Evolutionary conservation across 2,888 invertebrate species (phyloP).

Genomic region (Apotomis turbidana): DNA sequence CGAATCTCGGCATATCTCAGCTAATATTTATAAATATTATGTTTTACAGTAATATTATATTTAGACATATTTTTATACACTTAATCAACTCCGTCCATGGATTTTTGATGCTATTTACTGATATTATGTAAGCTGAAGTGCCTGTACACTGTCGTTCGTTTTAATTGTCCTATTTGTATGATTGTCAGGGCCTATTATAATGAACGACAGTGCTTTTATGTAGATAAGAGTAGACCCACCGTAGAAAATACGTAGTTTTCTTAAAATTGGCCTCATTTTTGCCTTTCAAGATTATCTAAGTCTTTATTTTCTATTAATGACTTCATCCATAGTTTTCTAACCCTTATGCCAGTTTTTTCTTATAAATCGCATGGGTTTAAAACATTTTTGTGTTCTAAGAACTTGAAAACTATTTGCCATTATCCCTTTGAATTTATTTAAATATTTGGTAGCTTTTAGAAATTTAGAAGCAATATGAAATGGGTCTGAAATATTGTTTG

Average conservation of each 20-base stretch:
- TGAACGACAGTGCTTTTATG: slow-evolving; percentile 12
- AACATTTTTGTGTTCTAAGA: too few species aligned
- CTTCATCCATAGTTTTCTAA: too few species aligned
- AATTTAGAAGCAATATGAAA: not conserved
- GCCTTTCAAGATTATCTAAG: not conserved
- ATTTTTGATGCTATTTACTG: slow-evolving; percentile 34
- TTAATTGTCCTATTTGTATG: not conserved
- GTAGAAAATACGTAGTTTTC: slow-evolving; percentile 19
- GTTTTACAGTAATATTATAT: slow-evolving; percentile 22
- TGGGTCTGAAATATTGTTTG: not conserved
- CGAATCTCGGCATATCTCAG: slow-evolving; percentile 34
- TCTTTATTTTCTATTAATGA: not conserved
- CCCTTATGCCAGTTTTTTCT: too few species aligned
- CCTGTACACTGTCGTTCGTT: slow-evolving; percentile 22
- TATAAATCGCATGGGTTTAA: too few species aligned
- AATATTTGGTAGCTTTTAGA: slow-evolving; percentile 1
- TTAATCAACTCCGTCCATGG: slow-evolving; percentile 35
- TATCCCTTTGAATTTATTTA: not conserved
- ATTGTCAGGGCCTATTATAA: not conserved
- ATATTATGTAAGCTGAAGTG: slow-evolving; percentile 36
- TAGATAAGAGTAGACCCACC: slow-evolving; percentile 33
- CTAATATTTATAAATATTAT: slow-evolving; percentile 20
- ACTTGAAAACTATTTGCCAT: too few species aligned
- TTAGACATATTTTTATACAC: slow-evolving; percentile 39
- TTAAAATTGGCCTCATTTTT: not conserved